Percentiles rank a stretch among this genome's conserved stretches.
phyloP scores from a whole-genome alignment of 2,888 invertebrate species.

The Lepidochitona cinerea region DNA sequence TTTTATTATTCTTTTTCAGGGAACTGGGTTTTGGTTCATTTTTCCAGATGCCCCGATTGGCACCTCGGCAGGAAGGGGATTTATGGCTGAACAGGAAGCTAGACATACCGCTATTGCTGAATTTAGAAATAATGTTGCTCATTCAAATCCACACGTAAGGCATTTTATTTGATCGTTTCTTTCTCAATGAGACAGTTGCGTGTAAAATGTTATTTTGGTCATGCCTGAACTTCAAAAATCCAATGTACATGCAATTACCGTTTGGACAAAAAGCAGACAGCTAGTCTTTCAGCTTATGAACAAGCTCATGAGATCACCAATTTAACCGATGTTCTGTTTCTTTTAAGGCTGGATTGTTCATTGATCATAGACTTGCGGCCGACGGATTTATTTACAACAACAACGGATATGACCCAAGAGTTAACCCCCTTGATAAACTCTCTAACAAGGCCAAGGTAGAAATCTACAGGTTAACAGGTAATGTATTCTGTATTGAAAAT shows the following conservation, averaged over 20 bases:
- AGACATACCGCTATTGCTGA: constrained; percentile 35
- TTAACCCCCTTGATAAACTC: background rate
- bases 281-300: no score
- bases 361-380: background rate
- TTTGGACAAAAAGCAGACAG: no score
- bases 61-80: constrained; percentile 16
- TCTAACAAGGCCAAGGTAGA: background rate
- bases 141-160: constrained; percentile 25
- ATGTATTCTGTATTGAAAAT: no score
- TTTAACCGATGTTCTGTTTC: no score
- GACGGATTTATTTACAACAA: background rate
- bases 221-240: no score
- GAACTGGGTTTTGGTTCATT: constrained; percentile 25
- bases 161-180: no score
- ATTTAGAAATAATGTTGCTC: constrained; percentile 43
- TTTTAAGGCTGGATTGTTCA: background rate
- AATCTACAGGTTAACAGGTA: constrained; percentile 1
- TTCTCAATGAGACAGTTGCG: no score
- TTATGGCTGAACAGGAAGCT: constrained; percentile 10
- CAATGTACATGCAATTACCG: no score
- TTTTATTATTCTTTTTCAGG: constrained; percentile 14
- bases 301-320: no score
- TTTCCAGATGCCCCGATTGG: constrained; percentile 21
- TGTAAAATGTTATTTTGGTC: no score
- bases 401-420: background rate